Percentiles rank a stretch among this genome's conserved stretches.
Evolutionary conservation across 2,888 invertebrate genomes (phyloP).

Genomic region (Sabatieria punctata): DNA sequence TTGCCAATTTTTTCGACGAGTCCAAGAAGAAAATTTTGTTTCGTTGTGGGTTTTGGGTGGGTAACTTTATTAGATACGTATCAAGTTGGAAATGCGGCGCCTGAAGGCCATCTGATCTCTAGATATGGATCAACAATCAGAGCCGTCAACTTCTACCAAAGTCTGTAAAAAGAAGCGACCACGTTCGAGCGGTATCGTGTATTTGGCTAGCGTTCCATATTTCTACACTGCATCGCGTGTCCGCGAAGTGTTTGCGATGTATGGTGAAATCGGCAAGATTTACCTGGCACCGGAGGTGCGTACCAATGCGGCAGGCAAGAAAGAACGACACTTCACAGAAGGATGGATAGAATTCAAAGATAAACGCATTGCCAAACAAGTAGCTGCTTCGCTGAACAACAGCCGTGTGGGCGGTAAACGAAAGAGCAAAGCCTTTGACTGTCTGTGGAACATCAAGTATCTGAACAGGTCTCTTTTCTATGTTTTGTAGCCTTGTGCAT

Average conservation of each 20-base stretch:
- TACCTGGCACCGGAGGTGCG: conserved; percentile 53
- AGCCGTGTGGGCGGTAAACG: conserved; percentile 62
- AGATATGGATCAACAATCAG: too few species aligned
- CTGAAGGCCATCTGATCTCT: too few species aligned
- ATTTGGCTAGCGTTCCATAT: conserved; percentile 70
- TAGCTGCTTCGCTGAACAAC: conserved; percentile 67
- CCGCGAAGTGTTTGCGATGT: conserved; percentile 58
- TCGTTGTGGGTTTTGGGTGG: too few species aligned
- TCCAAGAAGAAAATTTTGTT: too few species aligned
- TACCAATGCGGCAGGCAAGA: conserved; percentile 1
- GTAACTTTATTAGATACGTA: too few species aligned
- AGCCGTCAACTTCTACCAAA: too few species aligned
- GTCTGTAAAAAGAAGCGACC: too few species aligned
- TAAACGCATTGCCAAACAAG: conserved; percentile 61
- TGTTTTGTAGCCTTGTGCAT: too few species aligned
- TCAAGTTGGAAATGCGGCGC: too few species aligned
- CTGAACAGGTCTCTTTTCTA: conserved; percentile 62
- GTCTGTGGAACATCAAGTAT: conserved; percentile 90
- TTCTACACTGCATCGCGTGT: conserved; percentile 72
- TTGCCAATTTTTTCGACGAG: too few species aligned
- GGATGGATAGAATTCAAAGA: conserved; percentile 89
- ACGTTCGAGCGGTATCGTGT: conserved; percentile 86
- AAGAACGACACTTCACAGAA: conserved; percentile 40
- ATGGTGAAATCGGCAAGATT: conserved; percentile 57
- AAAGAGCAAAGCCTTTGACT: conserved; percentile 67